Base-by-base conservation (phyloP, 2,888 invertebrate genomes). In the Nephrotoma guestfalica region DNA sequence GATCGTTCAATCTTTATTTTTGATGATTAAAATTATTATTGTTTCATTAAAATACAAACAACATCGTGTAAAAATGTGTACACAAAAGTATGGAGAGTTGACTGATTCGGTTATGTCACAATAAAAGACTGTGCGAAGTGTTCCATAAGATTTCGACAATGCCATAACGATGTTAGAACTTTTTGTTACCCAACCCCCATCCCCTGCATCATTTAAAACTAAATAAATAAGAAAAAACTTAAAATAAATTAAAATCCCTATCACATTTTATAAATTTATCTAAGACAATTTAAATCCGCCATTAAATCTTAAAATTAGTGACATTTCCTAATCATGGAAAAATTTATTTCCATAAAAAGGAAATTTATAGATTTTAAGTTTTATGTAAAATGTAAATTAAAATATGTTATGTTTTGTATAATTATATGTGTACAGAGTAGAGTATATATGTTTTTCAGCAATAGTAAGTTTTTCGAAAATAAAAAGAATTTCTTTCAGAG, bases 281-380 rank as follows among this genome's bases (percentile, higher is more conserved):
- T 18, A 41, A 57, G 86, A 86, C 86, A 86, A 86, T 86, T 71
- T 86, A 86, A 86, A 86, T 86, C 86, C 86, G 57, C 86, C 41
- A 86, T 86, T 57, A 86, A 86, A 86, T 86, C 57, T 86, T 13
- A 86, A 86, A 71, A 86, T 86, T 57, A 86, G 86, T 86, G 86
- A 57, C 57, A 57, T 57, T 57, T 86, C 51, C 57, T 86, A 86
- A 86, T 86, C 86, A 51, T 84, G 42, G 84, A 41, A 71, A 71
- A 71, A 71, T 71, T 71, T 71, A 71, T 71, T 71, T 71, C 71
- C 30, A 71, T 71, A 71, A 71, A 71, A 71, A 71, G 71, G 30
- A 71, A 71, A 71, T 71, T 71, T 71, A 71, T 71, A 30, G 71
- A 71, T 30, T 71, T 30, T 71, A 71, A 71, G 71, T 71, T 71